A percentile compares a stretch with the other conserved stretches of the same genome.
Evolutionary conservation across 2,797 vertebrate genomes (phyloP).

Genomic region (Meriones psammophilus): DNA sequence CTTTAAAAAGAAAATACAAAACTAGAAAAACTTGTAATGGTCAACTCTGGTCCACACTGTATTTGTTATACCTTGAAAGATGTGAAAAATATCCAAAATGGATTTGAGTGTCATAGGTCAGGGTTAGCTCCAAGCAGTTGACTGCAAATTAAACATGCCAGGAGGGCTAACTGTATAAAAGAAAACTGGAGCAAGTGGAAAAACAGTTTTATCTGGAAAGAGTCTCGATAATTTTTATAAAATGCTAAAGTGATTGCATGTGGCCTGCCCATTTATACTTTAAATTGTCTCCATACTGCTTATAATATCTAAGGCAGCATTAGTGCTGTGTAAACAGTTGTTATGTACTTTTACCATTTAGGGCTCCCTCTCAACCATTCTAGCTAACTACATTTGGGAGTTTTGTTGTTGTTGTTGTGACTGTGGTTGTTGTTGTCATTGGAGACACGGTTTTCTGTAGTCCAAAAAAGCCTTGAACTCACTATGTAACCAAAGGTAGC

Average conservation of each 20-base stretch:
- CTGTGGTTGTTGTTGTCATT: neutral
- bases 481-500: neutral
- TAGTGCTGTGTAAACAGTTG: conserved; percentile 1
- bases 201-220: conserved; percentile 12
- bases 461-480: neutral
- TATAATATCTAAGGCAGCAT: conserved; percentile 19
- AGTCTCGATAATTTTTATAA: neutral
- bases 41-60: neutral
- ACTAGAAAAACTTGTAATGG: neutral
- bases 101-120: conserved; percentile 43
- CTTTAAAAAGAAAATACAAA: neutral
- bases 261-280: neutral
- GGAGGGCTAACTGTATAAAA: conserved; percentile 17
- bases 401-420: no score
- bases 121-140: conserved; percentile 25
- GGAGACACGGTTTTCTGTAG: neutral
- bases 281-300: neutral
- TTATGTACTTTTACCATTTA: neutral
- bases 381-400: neutral
- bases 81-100: conserved; percentile 19
- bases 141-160: conserved; percentile 35
- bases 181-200: neutral
- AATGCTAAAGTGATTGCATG: neutral
- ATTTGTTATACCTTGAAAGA: conserved; percentile 46
- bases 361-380: neutral